Base-by-base conservation (phyloP, 1,140 invertebrate species). In the Alviniconcha marisindica region DNA sequence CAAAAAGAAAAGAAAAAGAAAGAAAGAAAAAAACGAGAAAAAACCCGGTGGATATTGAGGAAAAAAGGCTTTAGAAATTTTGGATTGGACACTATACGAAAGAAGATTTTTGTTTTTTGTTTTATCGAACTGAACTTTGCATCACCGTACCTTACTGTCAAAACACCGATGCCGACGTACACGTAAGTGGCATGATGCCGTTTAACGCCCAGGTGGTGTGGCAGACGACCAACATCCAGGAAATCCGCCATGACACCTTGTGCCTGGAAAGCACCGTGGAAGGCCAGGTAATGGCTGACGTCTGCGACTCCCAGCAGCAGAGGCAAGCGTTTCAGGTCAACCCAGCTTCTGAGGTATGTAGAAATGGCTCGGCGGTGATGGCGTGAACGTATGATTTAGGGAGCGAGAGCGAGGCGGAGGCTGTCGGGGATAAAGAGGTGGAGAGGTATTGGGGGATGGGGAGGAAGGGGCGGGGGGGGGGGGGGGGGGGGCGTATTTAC, bases 181-280 rank as follows among this genome's bases (percentile, higher is more conserved):
- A 12, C 48, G 21, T 51, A 7, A 51, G 7, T 21, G 21, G 7
- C 48, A 51, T 51, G 10, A 51, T 7, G 7, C 2, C 24, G 63
- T 33, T 66, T 28, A 28, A 33, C 63, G 28, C 36, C 7, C 69
- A 71, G 69, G 36, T 15, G 31, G 7, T 71, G 36, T 71, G 69
- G 69, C 69, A 71, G 69, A 71, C 69, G 69, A 40, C 69, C 2
- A 31, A 40, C 33, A 71, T 38, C 69, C 2, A 71, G 5, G 69
- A 71, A 24, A 71, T 71, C 36, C 69, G 69, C 31, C 24, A 71
- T 36, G 36, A 21, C 36, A 31, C 33, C 24, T 18, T 36, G 15
- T 71, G 69, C 18, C 69, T 71, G 69, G 36, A 71, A 18, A 2
- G 40, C 14, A n/a, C n/a, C n/a, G 15, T 21, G 10, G 33, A 71